Percentiles rank a stretch among this genome's conserved stretches.
Evolutionary conservation across 2,888 invertebrate genomes (phyloP).

Genomic region (Prionchulus punctatus): DNA sequence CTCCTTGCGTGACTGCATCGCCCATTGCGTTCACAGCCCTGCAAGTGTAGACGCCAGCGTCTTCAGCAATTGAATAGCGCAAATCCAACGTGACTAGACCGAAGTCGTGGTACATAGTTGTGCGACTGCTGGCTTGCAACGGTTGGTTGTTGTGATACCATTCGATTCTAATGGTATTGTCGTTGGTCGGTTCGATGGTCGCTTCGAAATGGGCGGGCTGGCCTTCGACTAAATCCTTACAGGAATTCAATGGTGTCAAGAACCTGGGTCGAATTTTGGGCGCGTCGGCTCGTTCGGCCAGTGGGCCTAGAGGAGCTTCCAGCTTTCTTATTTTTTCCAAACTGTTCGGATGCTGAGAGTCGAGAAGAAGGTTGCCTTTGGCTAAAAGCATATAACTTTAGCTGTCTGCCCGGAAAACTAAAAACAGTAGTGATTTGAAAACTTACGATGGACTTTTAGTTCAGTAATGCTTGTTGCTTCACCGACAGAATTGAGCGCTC

Average conservation of each 20-base stretch:
- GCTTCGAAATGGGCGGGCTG: conserved; percentile 94
- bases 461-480: conserved; percentile 21
- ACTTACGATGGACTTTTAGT: conserved; percentile 18
- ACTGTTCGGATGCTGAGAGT: conserved; percentile 80
- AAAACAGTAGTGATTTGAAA: background rate
- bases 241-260: conserved; percentile 63
- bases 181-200: conserved; percentile 71
- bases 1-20: conserved; percentile 75
- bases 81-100: conserved; percentile 48
- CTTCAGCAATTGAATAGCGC: conserved; percentile 66
- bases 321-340: conserved; percentile 70
- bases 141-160: conserved; percentile 61
- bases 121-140: conserved; percentile 44
- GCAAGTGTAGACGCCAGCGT: conserved; percentile 64
- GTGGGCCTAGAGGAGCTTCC: conserved; percentile 44
- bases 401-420: no score
- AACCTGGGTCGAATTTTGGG: conserved; percentile 58
- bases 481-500: conserved; percentile 4
- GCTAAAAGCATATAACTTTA: no score
- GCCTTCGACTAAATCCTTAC: conserved; percentile 71
- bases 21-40: conserved; percentile 78
- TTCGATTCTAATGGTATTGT: conserved; percentile 44
- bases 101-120: conserved; percentile 15
- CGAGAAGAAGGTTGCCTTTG: conserved; percentile 51
- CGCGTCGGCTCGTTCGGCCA: conserved; percentile 46